phyloP scores from a whole-genome alignment of 23 tunicate genomes.

The Styela clava region DNA sequence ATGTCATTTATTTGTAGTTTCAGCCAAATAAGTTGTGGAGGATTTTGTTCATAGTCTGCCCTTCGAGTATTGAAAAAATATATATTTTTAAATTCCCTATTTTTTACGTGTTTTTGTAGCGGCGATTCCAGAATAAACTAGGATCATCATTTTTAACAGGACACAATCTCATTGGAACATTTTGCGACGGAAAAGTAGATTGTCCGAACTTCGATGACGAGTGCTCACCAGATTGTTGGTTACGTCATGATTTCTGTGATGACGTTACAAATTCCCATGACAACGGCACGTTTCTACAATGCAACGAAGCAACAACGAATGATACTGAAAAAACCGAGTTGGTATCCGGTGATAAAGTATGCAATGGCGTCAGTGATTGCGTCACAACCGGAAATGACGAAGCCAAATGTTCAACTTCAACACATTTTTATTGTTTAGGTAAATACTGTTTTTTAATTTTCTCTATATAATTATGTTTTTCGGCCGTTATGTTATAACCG shows the following conservation, averaged over 20 bases:
- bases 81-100: no score
- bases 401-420: constrained; percentile 32
- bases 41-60: no score
- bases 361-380: constrained; percentile 56
- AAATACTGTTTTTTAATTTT: no score
- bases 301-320: background rate
- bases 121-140: no score
- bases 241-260: constrained; percentile 39
- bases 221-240: constrained; percentile 65
- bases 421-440: constrained; percentile 81
- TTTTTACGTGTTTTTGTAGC: no score
- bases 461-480: no score
- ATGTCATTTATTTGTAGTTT: no score
- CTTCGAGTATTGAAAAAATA: no score
- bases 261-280: constrained; percentile 19
- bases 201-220: constrained; percentile 78
- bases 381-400: constrained; percentile 39
- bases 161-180: background rate
- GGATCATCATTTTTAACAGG: no score
- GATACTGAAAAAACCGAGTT: background rate
- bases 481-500: no score
- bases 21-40: no score
- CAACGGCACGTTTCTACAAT: background rate
- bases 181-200: constrained; percentile 58
- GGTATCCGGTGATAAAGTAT: constrained; percentile 21